Base-by-base conservation (phyloP, 1,140 invertebrate genomes). In the Apis mellifera region DNA sequence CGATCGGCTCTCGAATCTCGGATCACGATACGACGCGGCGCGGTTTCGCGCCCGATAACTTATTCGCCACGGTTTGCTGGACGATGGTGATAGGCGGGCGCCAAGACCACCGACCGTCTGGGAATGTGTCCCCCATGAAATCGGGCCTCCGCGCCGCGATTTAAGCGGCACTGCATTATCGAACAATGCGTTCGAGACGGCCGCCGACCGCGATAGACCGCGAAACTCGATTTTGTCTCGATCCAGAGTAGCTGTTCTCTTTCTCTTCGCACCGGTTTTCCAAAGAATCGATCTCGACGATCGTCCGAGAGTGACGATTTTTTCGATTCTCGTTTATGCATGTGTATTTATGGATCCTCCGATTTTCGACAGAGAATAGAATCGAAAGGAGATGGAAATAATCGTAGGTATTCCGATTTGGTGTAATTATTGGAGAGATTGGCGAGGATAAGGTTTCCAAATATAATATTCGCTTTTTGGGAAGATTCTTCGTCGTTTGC, bases 101-200 rank as follows among this genome's bases (percentile, higher is more conserved):
- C 91, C 91, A 90, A 91, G 87, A 89, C 88, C 90, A 85, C 87
- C 82, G 90, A 89, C 91, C 86, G 92, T 92, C 92, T 92, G 92
- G 86, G 92, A 93, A 93, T 93, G 92, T 90, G 86, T 88, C 85
- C 85, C 69, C 82, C 84, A 82, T 89, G 89, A 90, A 89, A 91
- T 92, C 88, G 85, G 78, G 69, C 78, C 84, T 80, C 84, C 71
- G 59, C 68, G 81, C 21, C 71, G 77, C 82, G 87, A 88, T 88
- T 89, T 83, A 87, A 87, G 70, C 84, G 79, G 82, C 80, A 76
- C 84, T 79, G 85, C 75, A 85, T 87, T 91, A 92, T 92, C 91
- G 87, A 89, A 92, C 91, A 92, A 92, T 92, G 87, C 84, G 71
- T 85, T 62, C 69, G 79, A 52, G 80, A 71, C 42, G 55, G 62